Base-by-base conservation (phyloP, 2,113 vertebrate genomes). In the Carlito syrichta region DNA sequence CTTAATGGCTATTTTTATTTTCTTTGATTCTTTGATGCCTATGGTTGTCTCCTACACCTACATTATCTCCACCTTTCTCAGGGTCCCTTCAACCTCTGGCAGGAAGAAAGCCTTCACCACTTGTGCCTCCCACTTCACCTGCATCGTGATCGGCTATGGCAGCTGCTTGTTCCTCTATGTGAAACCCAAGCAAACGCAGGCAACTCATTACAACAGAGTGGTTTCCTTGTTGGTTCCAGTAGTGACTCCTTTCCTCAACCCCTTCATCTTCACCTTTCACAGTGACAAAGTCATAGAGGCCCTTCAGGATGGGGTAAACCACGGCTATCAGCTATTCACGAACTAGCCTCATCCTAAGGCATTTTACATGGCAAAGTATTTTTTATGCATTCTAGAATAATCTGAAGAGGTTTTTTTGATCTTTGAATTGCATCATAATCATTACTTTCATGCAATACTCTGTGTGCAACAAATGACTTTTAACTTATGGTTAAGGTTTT, bases 161-260 rank as follows among this genome's bases (percentile, higher is more conserved):
- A 85, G 86, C 76, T 94, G 79, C 85, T 62, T 97, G 20, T 96
- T 97, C n/a, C 79, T 95, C 6, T 96, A 78, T 0, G 66, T 96
- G 69, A 91, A 89, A 20, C 94, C 87, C 50, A 78, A 89, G 9
- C 82, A 95, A 58, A 93, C 63, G 0, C 93, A 89, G 13, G 78
- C 79, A 17, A 14, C 52, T 12, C 63, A 89, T 5, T 86, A 69
- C 20, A 95, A 88, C 27, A 58, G 32, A 43, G 62, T 85, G 0
- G 92, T 91, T 12, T 95, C 89, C 1, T 4, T 97, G 14, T 78
- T 97, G 43, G 69, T 88, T 56, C 86, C 89, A 10, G 69, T 95
- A 56, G 71, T 92, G 5, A 96, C 77, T 38, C 92, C 96, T 38
- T 89, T 96, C 45, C 85, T 97, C 50, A 96, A 74, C 19, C 91